Conservation (phyloP, 1,140 invertebrate genomes). For the Conus betulinus region DNA sequence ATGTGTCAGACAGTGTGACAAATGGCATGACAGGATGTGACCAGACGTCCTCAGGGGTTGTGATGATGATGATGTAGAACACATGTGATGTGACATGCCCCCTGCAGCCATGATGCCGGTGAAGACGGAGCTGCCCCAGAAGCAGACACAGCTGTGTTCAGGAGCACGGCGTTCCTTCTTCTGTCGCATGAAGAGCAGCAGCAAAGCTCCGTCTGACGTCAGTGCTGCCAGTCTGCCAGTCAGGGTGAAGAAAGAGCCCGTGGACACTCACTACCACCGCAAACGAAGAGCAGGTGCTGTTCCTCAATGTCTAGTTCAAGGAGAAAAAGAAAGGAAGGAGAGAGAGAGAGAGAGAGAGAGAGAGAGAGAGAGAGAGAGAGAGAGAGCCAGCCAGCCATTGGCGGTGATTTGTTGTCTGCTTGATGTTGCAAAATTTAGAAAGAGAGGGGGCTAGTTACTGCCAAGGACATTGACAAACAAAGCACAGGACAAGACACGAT, state of each 20-base stretch:
- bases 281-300: slow-evolving; percentile 41
- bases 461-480: too few relatives aligned
- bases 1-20: neutral
- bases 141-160: slow-evolving; percentile 82
- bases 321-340: too few relatives aligned
- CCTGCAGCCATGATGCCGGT: slow-evolving; percentile 90
- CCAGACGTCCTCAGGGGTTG: neutral
- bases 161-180: slow-evolving; percentile 94
- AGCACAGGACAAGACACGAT: too few relatives aligned
- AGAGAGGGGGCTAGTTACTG: too few relatives aligned
- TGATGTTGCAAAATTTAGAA: too few relatives aligned
- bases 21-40: neutral
- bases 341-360: too few relatives aligned
- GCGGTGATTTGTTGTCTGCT: too few relatives aligned
- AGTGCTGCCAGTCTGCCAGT: neutral
- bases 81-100: neutral
- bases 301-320: too few relatives aligned
- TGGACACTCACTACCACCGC: slow-evolving; percentile 36
- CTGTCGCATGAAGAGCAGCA: slow-evolving; percentile 89
- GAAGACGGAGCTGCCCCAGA: slow-evolving; percentile 88
- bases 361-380: too few relatives aligned
- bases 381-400: too few relatives aligned
- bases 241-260: slow-evolving; percentile 43
- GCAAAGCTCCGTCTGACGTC: slow-evolving; percentile 40
- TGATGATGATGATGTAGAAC: neutral